phyloP scores from a whole-genome alignment of 2,797 vertebrate genomes.

The Cryptoprocta ferox region DNA sequence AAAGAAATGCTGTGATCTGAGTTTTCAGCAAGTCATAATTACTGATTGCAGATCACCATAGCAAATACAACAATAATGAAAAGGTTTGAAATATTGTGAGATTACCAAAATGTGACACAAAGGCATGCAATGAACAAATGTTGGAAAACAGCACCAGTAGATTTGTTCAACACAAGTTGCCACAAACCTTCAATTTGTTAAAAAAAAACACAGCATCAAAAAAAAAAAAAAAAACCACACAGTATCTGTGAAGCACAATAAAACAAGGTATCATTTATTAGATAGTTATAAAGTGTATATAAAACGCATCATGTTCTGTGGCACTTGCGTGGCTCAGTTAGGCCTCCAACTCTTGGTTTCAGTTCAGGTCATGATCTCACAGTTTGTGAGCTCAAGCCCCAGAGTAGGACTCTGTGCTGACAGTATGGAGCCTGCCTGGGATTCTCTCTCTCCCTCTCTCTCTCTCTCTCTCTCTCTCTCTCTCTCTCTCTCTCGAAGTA shows the following conservation, averaged over 20 bases:
- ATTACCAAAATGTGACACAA: not conserved
- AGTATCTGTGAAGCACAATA: not conserved
- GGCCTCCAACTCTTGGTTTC: no score
- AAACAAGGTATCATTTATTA: not conserved
- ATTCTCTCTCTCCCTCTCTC: no score
- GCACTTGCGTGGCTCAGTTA: no score
- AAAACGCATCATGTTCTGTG: not conserved
- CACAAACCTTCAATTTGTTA: not conserved
- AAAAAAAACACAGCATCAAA: not conserved
- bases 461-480: no score
- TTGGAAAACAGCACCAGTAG: not conserved
- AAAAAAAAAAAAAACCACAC: not conserved
- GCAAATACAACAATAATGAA: not conserved
- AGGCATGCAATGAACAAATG: not conserved
- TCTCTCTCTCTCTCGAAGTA: no score
- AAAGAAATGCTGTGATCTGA: not conserved
- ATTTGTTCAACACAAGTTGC: no score
- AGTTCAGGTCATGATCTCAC: no score
- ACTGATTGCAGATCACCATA: not conserved
- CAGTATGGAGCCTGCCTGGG: no score
- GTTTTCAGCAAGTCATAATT: not conserved
- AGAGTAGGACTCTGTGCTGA: no score
- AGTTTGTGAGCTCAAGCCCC: no score
- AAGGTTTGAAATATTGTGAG: not conserved
- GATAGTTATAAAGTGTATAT: slow-evolving; percentile 24